Conservation (phyloP, 2,113 vertebrate genomes). For the Labrus mixtus region DNA sequence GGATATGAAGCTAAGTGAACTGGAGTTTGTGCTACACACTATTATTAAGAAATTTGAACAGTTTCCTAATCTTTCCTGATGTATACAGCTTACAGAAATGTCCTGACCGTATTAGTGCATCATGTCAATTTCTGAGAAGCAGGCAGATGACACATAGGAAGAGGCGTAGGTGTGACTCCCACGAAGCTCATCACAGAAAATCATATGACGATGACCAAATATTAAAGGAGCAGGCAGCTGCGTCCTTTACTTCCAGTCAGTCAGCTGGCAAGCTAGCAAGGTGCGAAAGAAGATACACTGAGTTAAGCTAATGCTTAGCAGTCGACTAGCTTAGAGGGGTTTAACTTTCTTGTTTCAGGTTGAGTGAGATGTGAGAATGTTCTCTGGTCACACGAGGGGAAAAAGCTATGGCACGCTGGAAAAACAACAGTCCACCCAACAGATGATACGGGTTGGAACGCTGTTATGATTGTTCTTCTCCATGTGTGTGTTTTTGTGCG, state of each 20-base stretch:
- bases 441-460: constrained; percentile 19
- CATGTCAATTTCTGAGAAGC: constrained; percentile 65
- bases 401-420: constrained; percentile 9
- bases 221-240: constrained; percentile 61
- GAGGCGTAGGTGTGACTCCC: constrained; percentile 58
- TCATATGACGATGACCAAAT: constrained; percentile 53
- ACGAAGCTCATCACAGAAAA: constrained; percentile 51
- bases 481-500: constrained; percentile 1
- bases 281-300: constrained; percentile 59
- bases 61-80: neutral
- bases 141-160: constrained; percentile 76
- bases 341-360: constrained; percentile 49
- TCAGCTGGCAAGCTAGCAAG: constrained; percentile 36
- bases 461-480: constrained; percentile 1
- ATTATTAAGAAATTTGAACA: too few species aligned
- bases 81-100: constrained; percentile 16
- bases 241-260: constrained; percentile 45
- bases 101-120: constrained; percentile 45
- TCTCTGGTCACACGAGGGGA: constrained; percentile 20
- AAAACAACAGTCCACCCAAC: constrained; percentile 30
- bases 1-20: constrained; percentile 10
- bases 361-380: constrained; percentile 57
- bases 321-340: neutral
- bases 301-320: constrained; percentile 29
- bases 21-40: constrained; percentile 6